These are phyloP conservation scores for Beaufortia kweichowensis DNA, from an alignment of 2,113 vertebrate species.

Conservation along the genomic window DNA sequence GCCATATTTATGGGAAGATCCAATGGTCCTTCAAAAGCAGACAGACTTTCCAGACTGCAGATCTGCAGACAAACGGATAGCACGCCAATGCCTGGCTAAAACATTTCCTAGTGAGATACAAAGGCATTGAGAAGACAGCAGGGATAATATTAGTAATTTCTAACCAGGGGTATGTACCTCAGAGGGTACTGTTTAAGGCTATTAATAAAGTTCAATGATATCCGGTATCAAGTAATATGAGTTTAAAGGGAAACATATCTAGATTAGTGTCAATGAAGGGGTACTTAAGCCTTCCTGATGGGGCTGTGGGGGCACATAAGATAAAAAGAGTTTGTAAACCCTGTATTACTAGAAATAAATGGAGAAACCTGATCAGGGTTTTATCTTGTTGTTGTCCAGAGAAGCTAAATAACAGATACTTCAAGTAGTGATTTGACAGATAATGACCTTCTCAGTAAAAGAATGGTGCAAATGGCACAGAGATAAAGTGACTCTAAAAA, in stretches of 20 bases:
- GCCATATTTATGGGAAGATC: constrained; percentile 50
- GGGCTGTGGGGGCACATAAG: too few species aligned
- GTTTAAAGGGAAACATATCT: too few species aligned
- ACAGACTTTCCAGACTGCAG: constrained; percentile 40
- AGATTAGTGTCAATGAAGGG: too few species aligned
- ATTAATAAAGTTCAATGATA: too few species aligned
- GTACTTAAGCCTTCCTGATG: too few species aligned
- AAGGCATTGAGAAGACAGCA: not conserved
- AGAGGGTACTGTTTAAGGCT: too few species aligned
- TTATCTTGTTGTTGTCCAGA: not conserved
- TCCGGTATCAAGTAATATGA: too few species aligned
- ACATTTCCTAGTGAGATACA: not conserved
- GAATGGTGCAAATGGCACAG: constrained; percentile 55
- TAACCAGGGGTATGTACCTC: too few species aligned
- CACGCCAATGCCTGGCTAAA: constrained; percentile 21
- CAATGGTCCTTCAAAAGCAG: constrained; percentile 46
- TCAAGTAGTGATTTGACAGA: constrained; percentile 37
- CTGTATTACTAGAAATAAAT: constrained; percentile 38
- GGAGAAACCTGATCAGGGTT: not conserved
- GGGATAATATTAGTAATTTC: not conserved
- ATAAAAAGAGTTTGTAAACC: not conserved
- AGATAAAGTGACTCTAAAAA: constrained; percentile 55
- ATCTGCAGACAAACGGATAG: constrained; percentile 54
- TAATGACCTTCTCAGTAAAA: constrained; percentile 63
- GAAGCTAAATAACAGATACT: constrained; percentile 52